Base-by-base conservation (phyloP, 2,797 vertebrate genomes). In the Cirrhinus molitorella region DNA sequence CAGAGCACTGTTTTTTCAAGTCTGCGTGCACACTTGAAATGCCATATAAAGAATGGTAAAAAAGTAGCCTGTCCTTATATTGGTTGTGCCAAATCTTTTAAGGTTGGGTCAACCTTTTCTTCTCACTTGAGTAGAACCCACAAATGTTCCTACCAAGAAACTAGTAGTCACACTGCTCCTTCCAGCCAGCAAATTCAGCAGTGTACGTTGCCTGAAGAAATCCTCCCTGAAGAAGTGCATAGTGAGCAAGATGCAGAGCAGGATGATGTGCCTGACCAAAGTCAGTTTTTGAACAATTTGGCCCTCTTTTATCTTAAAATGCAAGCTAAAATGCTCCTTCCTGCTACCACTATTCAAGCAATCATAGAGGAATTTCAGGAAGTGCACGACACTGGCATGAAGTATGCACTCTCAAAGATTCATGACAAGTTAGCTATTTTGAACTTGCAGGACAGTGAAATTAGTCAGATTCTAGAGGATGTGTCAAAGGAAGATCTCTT, bases 401-500 rank as follows among this genome's bases (percentile, higher is more conserved):
- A 57, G 71, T 31, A 23, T 74, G 80, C 47, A 37, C 40, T 28
- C 71, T 47, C 47, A 49, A 67, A 75, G 5, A 11, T 68, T 68
- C 1, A 45, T 23, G 21, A 68, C 37, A 45, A 23, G 66, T 43
- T 68, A 23, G 23, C 37, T 14, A 21, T 16, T 3, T 63, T 74
- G 43, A 73, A 79, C 21, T 12, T 83, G 40, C 74, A 25, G 34
- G 14, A 83, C 43, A 72, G 14, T 71, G n/a, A 83, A 23, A 78
- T 83, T 45, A 55, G 31, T 40, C 21, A 73, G 37, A 79, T 79
- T 28, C 61, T 79, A 13, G 19, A 81, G 31, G 72, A 51, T 31
- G 8, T 81, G 16, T 57, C 61, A 80, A 51, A 85, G 55, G 49
- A 76, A 17, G 51, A 70, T 76, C 61, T 80, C n/a, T 23, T 85